phyloP scores from a whole-genome alignment of 2,113 vertebrate species.

The Gasterosteus aculeatus region DNA sequence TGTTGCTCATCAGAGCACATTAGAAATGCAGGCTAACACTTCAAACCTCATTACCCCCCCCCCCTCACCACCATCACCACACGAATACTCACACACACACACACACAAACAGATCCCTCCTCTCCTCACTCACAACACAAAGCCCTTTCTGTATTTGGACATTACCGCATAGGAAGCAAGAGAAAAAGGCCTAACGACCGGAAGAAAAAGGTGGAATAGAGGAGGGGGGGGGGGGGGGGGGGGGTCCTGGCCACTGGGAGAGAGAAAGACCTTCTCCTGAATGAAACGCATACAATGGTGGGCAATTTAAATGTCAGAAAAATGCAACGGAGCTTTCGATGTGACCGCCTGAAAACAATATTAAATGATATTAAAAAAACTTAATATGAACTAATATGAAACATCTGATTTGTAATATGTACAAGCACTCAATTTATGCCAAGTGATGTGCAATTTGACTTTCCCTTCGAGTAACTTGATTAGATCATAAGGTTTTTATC shows the following conservation, averaged over 20 bases:
- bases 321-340: neutral
- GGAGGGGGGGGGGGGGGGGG: neutral
- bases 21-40: slow-evolving; percentile 68
- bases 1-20: slow-evolving; percentile 73
- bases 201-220: slow-evolving; percentile 68
- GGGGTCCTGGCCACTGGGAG: slow-evolving; percentile 26
- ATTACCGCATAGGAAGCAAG: slow-evolving; percentile 62
- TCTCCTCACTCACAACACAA: slow-evolving; percentile 69
- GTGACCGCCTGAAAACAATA: neutral
- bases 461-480: neutral
- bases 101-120: slow-evolving; percentile 38
- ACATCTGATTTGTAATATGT: no score
- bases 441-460: neutral
- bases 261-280: slow-evolving; percentile 18
- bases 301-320: slow-evolving; percentile 13
- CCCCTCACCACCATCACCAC: slow-evolving; percentile 14
- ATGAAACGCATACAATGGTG: slow-evolving; percentile 12
- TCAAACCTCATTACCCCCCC: slow-evolving; percentile 51
- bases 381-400: neutral
- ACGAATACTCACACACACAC: slow-evolving; percentile 17
- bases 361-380: neutral
- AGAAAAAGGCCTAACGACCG: slow-evolving; percentile 70
- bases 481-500: neutral
- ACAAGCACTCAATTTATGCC: neutral
- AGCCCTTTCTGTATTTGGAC: slow-evolving; percentile 78